These are phyloP conservation scores for Ormyrus pomaceus DNA, from an alignment of 2,888 invertebrate genomes.

Conservation along the genomic window DNA sequence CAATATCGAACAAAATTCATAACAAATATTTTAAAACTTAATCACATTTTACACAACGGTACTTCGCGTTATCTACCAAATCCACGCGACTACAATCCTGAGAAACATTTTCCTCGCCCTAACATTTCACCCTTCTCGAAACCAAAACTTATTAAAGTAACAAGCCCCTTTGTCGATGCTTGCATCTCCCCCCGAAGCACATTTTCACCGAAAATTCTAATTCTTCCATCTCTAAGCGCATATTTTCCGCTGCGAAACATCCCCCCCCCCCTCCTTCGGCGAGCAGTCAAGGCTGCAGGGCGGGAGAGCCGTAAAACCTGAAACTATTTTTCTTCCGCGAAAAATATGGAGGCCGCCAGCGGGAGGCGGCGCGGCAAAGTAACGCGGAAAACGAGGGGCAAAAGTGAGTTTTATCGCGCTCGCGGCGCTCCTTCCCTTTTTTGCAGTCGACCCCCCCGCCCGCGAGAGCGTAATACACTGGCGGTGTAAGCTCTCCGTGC, in stretches of 20 bases:
- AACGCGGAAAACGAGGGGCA: conserved; percentile 6
- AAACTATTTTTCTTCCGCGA: conserved; percentile 39
- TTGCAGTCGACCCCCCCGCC: not conserved
- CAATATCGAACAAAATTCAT: no score
- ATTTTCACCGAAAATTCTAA: no score
- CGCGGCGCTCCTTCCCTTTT: not conserved
- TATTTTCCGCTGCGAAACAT: not conserved
- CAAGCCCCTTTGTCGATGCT: no score
- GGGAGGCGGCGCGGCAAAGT: not conserved
- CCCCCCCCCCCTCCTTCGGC: not conserved
- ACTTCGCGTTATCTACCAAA: no score
- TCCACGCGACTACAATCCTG: no score
- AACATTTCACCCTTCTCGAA: no score
- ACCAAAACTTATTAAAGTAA: no score
- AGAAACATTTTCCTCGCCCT: no score
- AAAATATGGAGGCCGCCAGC: conserved; percentile 21
- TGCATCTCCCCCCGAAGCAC: no score
- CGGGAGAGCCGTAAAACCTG: conserved; percentile 5
- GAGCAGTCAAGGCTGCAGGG: not conserved
- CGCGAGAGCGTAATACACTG: not conserved
- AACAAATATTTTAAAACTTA: no score
- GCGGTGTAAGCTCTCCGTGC: not conserved
- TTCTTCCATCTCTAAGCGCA: no score
- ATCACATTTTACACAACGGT: no score
- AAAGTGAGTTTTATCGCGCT: conserved; percentile 34